Percentiles rank a stretch among this genome's conserved stretches.
Conservation (phyloP, 2,113 vertebrate genomes). For the Microcebus lehilahytsara region DNA sequence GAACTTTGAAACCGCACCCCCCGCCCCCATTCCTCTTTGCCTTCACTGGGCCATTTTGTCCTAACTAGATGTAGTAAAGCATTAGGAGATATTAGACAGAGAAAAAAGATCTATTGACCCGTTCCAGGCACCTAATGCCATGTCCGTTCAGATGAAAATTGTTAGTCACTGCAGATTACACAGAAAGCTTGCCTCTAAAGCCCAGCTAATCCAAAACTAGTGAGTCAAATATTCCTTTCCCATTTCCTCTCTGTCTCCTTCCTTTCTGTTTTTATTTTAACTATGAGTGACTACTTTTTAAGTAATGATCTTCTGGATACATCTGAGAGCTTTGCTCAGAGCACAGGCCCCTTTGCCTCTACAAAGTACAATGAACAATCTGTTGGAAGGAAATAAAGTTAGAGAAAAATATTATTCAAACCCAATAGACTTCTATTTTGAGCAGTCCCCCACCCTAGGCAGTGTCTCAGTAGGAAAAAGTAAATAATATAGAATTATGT, state of each 20-base stretch:
- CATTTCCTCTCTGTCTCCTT: not conserved
- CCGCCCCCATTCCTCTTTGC: not conserved
- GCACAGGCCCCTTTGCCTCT: not conserved
- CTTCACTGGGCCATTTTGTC: not conserved
- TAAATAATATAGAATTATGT: not conserved
- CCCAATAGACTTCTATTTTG: not conserved
- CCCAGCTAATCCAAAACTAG: not conserved
- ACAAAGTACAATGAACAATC: not conserved
- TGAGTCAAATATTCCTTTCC: not conserved
- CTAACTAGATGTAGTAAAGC: not conserved
- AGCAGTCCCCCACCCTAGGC: not conserved
- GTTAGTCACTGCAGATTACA: not conserved
- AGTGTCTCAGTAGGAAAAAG: not conserved
- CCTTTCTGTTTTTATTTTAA: not conserved
- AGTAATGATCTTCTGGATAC: not conserved
- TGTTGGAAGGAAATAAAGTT: not conserved
- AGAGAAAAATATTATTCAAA: slow-evolving; percentile 30
- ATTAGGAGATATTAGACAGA: not conserved
- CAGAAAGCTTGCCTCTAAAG: not conserved
- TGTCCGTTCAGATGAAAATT: not conserved
- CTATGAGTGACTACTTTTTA: not conserved
- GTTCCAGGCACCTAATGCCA: not conserved
- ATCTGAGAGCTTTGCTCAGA: not conserved
- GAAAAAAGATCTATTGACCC: not conserved
- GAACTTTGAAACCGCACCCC: not conserved